Evolutionary conservation across 2,113 vertebrate species (phyloP), one percentile per base, ranked within the genome.

Genomic region (Lasiurus borealis): DNA sequence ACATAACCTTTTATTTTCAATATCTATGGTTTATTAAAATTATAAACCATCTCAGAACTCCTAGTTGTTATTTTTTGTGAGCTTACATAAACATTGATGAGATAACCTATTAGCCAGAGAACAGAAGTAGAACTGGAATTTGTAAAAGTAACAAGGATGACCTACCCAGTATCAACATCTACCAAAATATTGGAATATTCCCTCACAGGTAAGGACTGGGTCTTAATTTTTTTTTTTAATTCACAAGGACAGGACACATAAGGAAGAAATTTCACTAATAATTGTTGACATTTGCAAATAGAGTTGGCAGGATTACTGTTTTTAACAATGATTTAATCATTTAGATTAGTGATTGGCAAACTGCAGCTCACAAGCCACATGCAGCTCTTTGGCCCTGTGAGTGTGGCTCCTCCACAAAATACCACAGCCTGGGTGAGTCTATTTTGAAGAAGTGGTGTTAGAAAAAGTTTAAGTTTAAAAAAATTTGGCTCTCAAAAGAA

Each of bases 141-240:
- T 95, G n/a, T 93, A 78, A 91, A 96, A 93, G 25, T 93, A 66
- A 92, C 82, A 95, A 25, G n/a, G 19, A 57, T 88, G 64, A 71
- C 62, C 85, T 50, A 34, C 44, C 78, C 36, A 75, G 15, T 75
- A 80, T 78, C 76, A 80, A 95, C 46, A 85, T 88, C n/a, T 40
- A 18, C 19, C 16, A 76, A 76, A 40, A 89, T 29, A 18, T 8
- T 23, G 75, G 46, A 44, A 29, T 72, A 12, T 44, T 72, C 68
- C 7, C 44, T 89, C 3, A 72, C 2, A 71, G 57, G 54, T 62
- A 85, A 54, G 21, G 62, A 52, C 29, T 62, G 11, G 85, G 4
- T 87, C 57, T 90, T 80, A 78, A 77, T 90, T 86, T 69, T 85
- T 44, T 52, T 93, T 52, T 23, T 86, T 82, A 81, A 27, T 34